Evolutionary conservation across 2,113 vertebrate genomes (phyloP).

Genomic region (Tupaia chinensis): DNA sequence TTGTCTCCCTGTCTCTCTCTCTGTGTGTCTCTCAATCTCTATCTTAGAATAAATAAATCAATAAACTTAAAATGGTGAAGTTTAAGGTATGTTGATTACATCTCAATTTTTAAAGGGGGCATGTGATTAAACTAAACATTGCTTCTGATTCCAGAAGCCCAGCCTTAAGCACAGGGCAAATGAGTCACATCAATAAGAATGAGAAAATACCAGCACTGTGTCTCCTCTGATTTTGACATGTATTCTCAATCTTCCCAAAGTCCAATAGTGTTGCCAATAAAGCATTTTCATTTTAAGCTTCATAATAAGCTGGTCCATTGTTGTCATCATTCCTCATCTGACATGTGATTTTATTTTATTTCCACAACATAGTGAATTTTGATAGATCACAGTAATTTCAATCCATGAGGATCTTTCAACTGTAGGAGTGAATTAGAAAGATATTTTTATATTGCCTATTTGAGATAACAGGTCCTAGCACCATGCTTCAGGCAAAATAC

Average conservation of each 20-base stretch:
- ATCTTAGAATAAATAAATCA: too few relatives aligned
- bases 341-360: conserved; percentile 82
- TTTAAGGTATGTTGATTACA: background rate
- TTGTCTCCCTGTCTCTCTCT: too few relatives aligned
- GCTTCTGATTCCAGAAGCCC: conserved; percentile 17
- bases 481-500: conserved; percentile 63
- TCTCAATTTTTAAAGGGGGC: background rate
- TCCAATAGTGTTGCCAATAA: conserved; percentile 46
- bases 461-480: conserved; percentile 71
- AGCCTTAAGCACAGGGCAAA: background rate
- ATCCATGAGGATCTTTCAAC: conserved; percentile 68
- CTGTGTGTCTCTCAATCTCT: too few relatives aligned
- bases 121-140: background rate
- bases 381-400: conserved; percentile 77
- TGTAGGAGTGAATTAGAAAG: conserved; percentile 73
- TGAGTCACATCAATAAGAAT: conserved; percentile 1
- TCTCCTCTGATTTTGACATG: conserved; percentile 22
- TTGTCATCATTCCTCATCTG: conserved; percentile 64
- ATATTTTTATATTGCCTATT: conserved; percentile 82
- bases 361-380: conserved; percentile 73
- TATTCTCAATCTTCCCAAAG: conserved; percentile 43
- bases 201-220: background rate
- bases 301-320: conserved; percentile 46
- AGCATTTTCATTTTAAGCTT: conserved; percentile 63
- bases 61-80: background rate